Evolutionary conservation across 2,888 invertebrate genomes (phyloP).

Genomic region (Platerodrilus igneus): DNA sequence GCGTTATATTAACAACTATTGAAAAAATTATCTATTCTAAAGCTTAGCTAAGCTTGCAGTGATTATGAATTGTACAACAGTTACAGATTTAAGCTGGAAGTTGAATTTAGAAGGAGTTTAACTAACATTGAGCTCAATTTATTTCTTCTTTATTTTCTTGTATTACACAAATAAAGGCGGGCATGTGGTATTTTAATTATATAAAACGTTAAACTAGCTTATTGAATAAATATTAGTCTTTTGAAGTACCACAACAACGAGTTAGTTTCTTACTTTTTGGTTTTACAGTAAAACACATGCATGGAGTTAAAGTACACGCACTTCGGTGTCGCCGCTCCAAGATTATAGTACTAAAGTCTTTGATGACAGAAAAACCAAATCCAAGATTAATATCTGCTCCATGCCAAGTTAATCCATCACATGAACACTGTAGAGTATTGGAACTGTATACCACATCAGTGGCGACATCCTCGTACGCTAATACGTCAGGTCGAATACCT

Average conservation of each 20-base stretch:
- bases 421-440: conserved; percentile 52
- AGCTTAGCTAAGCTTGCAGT: too few relatives aligned
- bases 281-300: too few relatives aligned
- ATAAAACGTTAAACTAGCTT: background rate
- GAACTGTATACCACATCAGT: conserved; percentile 43
- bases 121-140: too few relatives aligned
- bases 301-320: too few relatives aligned
- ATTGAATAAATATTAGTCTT: too few relatives aligned
- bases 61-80: too few relatives aligned
- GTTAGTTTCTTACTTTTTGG: conserved; percentile 1
- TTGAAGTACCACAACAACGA: background rate
- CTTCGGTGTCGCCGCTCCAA: conserved; percentile 48
- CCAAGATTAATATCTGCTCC: conserved; percentile 27
- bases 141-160: too few relatives aligned
- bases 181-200: background rate
- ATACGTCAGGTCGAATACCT: conserved; percentile 49
- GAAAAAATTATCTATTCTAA: too few relatives aligned
- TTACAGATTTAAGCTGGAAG: too few relatives aligned
- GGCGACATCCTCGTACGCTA: conserved; percentile 47
- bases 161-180: background rate
- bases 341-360: conserved; percentile 47
- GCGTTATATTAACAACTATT: too few relatives aligned
- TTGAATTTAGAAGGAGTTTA: too few relatives aligned
- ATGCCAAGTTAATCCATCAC: conserved; percentile 50
- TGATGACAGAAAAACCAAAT: conserved; percentile 29